Conservation (phyloP, 1,140 invertebrate genomes). For the Drosophila bocki region DNA sequence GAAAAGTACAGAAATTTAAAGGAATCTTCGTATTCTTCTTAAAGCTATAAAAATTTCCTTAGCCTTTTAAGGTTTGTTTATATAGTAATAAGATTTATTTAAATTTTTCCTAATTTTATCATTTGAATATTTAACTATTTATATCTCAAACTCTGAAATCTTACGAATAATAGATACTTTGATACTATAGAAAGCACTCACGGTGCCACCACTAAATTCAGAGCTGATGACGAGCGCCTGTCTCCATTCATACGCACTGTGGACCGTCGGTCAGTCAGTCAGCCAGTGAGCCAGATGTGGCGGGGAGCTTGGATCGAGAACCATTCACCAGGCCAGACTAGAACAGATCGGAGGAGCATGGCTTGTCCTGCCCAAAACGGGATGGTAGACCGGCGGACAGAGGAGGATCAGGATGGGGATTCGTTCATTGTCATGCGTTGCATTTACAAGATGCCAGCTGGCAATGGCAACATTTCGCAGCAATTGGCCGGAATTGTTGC, state of each 20-base stretch:
- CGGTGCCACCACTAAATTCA: conserved; percentile 26
- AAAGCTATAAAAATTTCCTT: no score
- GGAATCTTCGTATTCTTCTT: no score
- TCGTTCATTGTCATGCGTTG: conserved; percentile 82
- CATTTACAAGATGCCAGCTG: conserved; percentile 84
- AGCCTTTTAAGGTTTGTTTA: no score
- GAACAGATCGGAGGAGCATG: conserved; percentile 37
- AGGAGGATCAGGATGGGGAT: not conserved
- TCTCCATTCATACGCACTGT: conserved; percentile 79
- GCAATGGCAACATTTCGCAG: conserved; percentile 63
- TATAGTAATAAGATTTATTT: no score
- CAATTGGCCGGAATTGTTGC: conserved; percentile 78
- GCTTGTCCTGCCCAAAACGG: conserved; percentile 61
- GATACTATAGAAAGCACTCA: conserved; percentile 1
- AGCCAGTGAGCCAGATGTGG: conserved; percentile 7
- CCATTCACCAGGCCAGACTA: conserved; percentile 54
- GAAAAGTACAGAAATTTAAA: no score
- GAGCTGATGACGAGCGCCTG: conserved; percentile 51
- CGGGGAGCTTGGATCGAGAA: conserved; percentile 5
- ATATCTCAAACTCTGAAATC: not conserved
- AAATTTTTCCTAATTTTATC: not conserved
- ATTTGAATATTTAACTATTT: not conserved
- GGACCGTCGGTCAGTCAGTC: conserved; percentile 43
- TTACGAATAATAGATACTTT: not conserved
- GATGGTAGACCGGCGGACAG: conserved; percentile 7